Conservation (phyloP, 2,113 vertebrate genomes). For the Oncorhynchus keta region DNA sequence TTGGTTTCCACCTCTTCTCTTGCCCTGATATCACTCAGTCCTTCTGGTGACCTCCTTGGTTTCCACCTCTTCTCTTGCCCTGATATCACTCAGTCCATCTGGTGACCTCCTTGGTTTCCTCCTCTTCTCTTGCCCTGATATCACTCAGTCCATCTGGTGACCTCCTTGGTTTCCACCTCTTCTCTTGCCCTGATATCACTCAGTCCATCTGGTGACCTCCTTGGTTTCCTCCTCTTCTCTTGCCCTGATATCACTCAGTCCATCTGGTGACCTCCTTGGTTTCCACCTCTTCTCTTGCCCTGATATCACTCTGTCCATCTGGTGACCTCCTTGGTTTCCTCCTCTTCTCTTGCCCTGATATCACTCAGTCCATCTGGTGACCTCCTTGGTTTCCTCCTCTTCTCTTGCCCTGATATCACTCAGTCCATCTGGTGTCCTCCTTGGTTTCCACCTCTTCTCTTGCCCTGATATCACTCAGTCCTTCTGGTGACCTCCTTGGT, state of each 20-base stretch:
- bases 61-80: no score
- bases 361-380: conserved; percentile 34
- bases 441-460: conserved; percentile 54
- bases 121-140: conserved; percentile 19
- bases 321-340: conserved; percentile 63
- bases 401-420: conserved; percentile 9
- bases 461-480: background rate
- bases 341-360: conserved; percentile 19
- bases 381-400: conserved; percentile 57
- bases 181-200: conserved; percentile 9
- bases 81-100: conserved; percentile 7
- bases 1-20: conserved; percentile 54
- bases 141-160: conserved; percentile 34
- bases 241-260: background rate
- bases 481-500: no score
- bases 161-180: conserved; percentile 56
- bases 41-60: no score
- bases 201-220: conserved; percentile 46
- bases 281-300: no score
- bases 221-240: conserved; percentile 54
- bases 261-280: no score
- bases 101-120: conserved; percentile 63
- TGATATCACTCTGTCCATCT: conserved; percentile 6
- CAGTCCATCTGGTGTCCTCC: conserved; percentile 46
- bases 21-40: background rate